Percentiles rank a stretch among this genome's conserved stretches.
Evolutionary conservation across 92 coral and sea anemone species (phyloP).

Genomic region (Metridium senile): DNA sequence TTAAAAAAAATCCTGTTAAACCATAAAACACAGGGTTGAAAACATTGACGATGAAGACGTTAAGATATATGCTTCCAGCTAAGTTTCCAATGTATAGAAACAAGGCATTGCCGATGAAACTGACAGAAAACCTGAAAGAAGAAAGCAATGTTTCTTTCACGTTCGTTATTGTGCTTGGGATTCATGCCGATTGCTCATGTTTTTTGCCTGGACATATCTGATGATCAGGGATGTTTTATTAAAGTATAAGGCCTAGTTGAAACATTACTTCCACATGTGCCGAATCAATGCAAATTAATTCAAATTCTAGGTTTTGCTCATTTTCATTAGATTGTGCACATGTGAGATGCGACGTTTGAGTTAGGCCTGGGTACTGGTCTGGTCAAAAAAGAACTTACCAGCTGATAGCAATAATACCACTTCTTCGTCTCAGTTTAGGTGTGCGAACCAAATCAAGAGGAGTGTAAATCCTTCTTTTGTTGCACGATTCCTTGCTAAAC

Average conservation of each 20-base stretch:
- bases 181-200: no score
- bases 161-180: no score
- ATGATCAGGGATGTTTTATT: no score
- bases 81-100: conserved; percentile 59
- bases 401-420: conserved; percentile 10
- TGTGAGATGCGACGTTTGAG: no score
- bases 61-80: conserved; percentile 62
- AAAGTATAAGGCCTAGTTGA: no score
- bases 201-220: no score
- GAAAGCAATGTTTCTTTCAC: no score
- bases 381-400: conserved; percentile 22
- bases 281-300: no score
- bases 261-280: no score
- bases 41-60: conserved; percentile 46
- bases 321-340: no score
- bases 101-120: conserved; percentile 57
- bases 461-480: conserved; percentile 21
- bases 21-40: conserved; percentile 25
- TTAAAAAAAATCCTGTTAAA: conserved; percentile 10
- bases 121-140: conserved; percentile 60
- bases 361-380: no score
- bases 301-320: no score
- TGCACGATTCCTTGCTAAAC: background rate
- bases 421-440: conserved; percentile 36
- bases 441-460: conserved; percentile 54